A percentile compares a stretch with the other conserved stretches of the same genome.
Conservation (phyloP, 2,797 vertebrate genomes). For the Thaleichthys pacificus region DNA sequence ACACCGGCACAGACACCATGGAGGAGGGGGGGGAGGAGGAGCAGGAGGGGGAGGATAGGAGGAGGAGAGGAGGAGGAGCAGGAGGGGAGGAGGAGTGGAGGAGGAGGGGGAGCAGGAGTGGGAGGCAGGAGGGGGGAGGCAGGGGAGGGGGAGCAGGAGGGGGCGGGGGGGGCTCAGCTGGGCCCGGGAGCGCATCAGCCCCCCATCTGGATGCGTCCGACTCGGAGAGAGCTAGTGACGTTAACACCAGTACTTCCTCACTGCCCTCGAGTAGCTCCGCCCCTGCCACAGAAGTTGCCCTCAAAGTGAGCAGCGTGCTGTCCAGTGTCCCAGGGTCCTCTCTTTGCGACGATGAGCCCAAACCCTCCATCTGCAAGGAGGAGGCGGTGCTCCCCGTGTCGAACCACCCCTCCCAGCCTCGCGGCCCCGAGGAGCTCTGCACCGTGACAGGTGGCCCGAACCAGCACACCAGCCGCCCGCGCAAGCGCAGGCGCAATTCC, state of each 20-base stretch:
- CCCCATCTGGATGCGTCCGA: slow-evolving; percentile 57
- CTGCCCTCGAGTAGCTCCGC: slow-evolving; percentile 15
- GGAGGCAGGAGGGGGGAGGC: no score
- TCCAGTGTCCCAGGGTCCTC: slow-evolving; percentile 51
- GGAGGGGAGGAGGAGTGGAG: slow-evolving; percentile 47
- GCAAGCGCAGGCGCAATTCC: slow-evolving; percentile 79
- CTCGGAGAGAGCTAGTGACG: slow-evolving; percentile 37
- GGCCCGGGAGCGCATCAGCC: neutral
- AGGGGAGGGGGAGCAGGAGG: slow-evolving; percentile 57
- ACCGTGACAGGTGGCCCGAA: slow-evolving; percentile 34
- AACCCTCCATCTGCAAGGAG: slow-evolving; percentile 72
- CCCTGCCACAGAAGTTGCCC: slow-evolving; percentile 42
- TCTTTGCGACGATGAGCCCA: slow-evolving; percentile 73
- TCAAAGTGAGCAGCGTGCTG: slow-evolving; percentile 53
- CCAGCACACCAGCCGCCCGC: slow-evolving; percentile 67
- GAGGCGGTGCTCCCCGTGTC: slow-evolving; percentile 58
- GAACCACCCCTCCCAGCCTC: slow-evolving; percentile 15
- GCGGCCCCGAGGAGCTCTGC: slow-evolving; percentile 43
- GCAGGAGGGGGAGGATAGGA: no score
- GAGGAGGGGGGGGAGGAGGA: slow-evolving; percentile 63
- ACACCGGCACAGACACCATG: slow-evolving; percentile 86
- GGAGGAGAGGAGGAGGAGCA: slow-evolving; percentile 56
- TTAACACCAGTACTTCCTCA: slow-evolving; percentile 5
- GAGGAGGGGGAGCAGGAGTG: neutral
- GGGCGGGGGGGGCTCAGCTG: slow-evolving; percentile 7